Evolutionary conservation across 2,888 invertebrate species (phyloP).

Genomic region (Thera obeliscata): DNA sequence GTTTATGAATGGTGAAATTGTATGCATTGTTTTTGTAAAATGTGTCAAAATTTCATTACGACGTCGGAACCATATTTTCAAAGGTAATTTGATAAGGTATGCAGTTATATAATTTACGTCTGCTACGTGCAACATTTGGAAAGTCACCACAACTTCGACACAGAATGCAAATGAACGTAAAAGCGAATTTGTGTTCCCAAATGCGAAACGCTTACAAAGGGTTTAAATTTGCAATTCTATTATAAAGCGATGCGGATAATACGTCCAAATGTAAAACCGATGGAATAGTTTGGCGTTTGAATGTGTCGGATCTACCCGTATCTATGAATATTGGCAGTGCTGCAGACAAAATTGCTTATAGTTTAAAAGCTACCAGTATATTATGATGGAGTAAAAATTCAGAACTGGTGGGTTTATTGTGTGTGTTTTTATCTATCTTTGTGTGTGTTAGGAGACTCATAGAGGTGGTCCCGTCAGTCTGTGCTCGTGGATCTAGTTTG

Average conservation of each 20-base stretch:
- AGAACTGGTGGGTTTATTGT: too few relatives aligned
- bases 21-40: too few relatives aligned
- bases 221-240: slow-evolving; percentile 84
- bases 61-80: too few relatives aligned
- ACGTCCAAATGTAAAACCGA: slow-evolving; percentile 73
- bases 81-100: too few relatives aligned
- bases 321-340: slow-evolving; percentile 14
- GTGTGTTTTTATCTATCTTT: too few relatives aligned
- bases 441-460: too few relatives aligned
- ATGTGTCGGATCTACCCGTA: slow-evolving; percentile 39
- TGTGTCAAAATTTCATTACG: too few relatives aligned
- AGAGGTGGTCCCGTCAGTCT: too few relatives aligned
- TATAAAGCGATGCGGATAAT: slow-evolving; percentile 78
- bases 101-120: slow-evolving; percentile 26
- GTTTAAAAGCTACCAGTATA: not conserved
- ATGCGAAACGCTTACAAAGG: slow-evolving; percentile 81
- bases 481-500: too few relatives aligned
- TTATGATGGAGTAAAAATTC: too few relatives aligned
- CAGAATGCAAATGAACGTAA: slow-evolving; percentile 80
- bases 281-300: slow-evolving; percentile 61
- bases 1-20: too few relatives aligned
- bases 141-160: slow-evolving; percentile 72
- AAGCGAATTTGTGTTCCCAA: slow-evolving; percentile 82
- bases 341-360: not conserved
- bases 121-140: slow-evolving; percentile 59